These are phyloP conservation scores for Colius striatus DNA, from an alignment of 2,113 vertebrate species.

Conservation along the genomic window DNA sequence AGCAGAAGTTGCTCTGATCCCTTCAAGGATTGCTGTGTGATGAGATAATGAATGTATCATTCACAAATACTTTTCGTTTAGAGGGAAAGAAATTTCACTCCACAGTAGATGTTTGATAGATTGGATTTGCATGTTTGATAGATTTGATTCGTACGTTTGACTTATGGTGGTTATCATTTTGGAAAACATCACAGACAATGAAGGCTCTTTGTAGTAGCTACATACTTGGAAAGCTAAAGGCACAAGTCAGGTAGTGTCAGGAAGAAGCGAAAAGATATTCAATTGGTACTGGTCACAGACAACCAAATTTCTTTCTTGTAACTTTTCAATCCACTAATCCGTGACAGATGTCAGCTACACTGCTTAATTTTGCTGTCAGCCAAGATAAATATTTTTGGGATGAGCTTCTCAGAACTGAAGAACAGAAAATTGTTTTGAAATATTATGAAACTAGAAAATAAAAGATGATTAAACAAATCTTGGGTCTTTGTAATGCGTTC, in stretches of 20 bases:
- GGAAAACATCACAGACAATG: background rate
- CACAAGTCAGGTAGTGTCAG: background rate
- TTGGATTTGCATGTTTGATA: background rate
- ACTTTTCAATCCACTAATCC: constrained; percentile 20
- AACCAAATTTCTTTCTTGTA: constrained; percentile 26
- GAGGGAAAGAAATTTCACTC: background rate
- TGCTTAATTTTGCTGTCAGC: constrained; percentile 24
- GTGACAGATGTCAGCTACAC: constrained; percentile 37
- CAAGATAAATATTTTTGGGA: constrained; percentile 56
- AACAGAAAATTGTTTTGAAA: constrained; percentile 51
- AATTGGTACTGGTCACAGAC: background rate
- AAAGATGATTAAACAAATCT: constrained; percentile 36
- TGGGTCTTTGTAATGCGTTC: background rate
- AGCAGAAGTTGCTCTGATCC: background rate
- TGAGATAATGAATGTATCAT: background rate
- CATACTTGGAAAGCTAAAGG: background rate
- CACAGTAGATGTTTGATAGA: background rate
- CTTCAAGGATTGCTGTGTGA: background rate
- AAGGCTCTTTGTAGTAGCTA: background rate
- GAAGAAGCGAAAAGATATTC: background rate
- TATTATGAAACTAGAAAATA: constrained; percentile 47
- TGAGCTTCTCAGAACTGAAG: background rate
- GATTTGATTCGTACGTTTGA: background rate
- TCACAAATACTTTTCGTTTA: background rate
- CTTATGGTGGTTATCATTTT: background rate